These are phyloP conservation scores for Synergus umbraculus DNA, from an alignment of 2,888 invertebrate genomes.

Conservation along the genomic window DNA sequence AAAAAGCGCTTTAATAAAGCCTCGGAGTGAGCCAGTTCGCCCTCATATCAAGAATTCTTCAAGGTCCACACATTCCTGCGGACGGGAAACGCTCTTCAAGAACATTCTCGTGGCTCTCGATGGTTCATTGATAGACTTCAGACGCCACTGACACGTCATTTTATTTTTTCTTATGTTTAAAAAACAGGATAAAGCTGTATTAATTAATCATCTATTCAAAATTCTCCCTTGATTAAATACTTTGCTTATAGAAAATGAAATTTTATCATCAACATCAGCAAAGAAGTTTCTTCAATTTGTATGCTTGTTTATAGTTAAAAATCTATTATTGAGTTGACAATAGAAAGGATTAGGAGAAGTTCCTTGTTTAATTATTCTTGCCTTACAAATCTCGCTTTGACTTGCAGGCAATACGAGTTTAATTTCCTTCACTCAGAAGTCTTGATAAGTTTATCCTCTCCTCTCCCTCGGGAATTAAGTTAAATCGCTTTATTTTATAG, in stretches of 20 bases:
- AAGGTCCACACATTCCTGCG: slow-evolving; percentile 65
- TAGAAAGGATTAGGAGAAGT: not conserved
- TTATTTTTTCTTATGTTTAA: not conserved
- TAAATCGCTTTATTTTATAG: slow-evolving; percentile 16
- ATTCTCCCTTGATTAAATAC: not conserved
- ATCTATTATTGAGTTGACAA: not conserved
- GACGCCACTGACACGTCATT: slow-evolving; percentile 47
- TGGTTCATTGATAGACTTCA: slow-evolving; percentile 60
- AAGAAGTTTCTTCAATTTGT: not conserved
- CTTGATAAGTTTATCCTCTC: slow-evolving; percentile 5
- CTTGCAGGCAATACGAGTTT: slow-evolving; percentile 15
- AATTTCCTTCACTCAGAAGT: slow-evolving; percentile 18
- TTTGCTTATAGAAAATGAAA: not conserved
- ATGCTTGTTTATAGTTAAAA: not conserved
- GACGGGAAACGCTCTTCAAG: slow-evolving; percentile 55
- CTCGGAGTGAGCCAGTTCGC: slow-evolving; percentile 54
- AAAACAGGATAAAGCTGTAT: not conserved
- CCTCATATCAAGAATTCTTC: slow-evolving; percentile 74
- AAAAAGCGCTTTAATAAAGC: slow-evolving; percentile 57
- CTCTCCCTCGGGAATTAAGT: slow-evolving; percentile 9
- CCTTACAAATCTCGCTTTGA: not conserved
- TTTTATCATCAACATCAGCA: not conserved
- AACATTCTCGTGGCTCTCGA: slow-evolving; percentile 59
- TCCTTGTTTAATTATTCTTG: slow-evolving; percentile 11
- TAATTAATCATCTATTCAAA: not conserved